Conservation (phyloP, 2,113 vertebrate genomes). For the Taurulus bubalis region DNA sequence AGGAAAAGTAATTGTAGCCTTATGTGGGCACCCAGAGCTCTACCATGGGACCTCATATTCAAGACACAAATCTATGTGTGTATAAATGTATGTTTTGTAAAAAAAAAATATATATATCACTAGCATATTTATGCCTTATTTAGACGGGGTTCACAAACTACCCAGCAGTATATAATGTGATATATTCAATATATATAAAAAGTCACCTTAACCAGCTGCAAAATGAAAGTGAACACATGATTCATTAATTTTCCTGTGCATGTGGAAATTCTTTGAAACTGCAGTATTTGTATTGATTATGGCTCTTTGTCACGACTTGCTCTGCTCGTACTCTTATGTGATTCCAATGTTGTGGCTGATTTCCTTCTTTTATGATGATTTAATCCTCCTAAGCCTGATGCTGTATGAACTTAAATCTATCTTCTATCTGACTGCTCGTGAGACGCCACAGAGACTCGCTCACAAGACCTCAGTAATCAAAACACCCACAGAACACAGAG, state of each 20-base stretch:
- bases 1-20: not conserved
- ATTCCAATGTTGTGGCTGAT: too few relatives aligned
- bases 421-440: too few relatives aligned
- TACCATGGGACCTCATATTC: too few relatives aligned
- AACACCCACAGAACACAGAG: too few relatives aligned
- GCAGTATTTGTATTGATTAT: not conserved
- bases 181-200: not conserved
- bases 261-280: not conserved
- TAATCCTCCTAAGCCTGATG: too few relatives aligned
- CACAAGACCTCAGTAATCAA: too few relatives aligned
- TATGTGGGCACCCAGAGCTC: too few relatives aligned
- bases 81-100: not conserved
- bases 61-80: not conserved
- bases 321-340: not conserved
- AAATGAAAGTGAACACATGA: not conserved
- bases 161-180: not conserved
- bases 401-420: too few relatives aligned
- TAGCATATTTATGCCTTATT: not conserved
- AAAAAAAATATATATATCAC: not conserved
- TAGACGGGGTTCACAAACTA: not conserved
- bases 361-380: too few relatives aligned
- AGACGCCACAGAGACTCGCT: too few relatives aligned
- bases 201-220: not conserved
- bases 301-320: not conserved
- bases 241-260: not conserved